phyloP scores from a whole-genome alignment of 2,888 invertebrate species.

The Petrophora chlorosata region DNA sequence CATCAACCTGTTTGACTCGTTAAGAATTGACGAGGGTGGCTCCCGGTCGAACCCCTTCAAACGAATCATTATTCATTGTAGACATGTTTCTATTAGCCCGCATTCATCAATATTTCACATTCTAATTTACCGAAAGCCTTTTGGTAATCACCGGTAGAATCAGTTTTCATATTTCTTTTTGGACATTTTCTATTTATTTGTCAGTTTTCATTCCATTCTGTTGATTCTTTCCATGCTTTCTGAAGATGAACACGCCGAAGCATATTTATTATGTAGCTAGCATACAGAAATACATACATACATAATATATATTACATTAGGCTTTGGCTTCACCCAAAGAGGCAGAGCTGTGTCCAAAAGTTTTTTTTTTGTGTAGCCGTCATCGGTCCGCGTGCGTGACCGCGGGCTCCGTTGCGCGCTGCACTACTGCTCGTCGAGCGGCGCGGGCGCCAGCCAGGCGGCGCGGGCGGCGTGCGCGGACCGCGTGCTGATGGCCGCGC shows the following conservation, averaged over 20 bases:
- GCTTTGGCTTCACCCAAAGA: no score
- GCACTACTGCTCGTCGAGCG: conserved; percentile 95
- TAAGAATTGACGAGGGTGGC: conserved; percentile 41
- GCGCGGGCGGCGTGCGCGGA: conserved; percentile 94
- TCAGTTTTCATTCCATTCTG: no score
- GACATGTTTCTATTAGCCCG: conserved; percentile 28
- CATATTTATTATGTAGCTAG: no score
- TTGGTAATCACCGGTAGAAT: no score
- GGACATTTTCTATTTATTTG: no score
- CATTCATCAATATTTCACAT: conserved; percentile 30
- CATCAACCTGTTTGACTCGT: conserved; percentile 50
- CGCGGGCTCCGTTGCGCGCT: conserved; percentile 93
- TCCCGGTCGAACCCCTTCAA: conserved; percentile 23
- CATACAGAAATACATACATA: no score
- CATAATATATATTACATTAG: no score
- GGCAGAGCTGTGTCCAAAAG: no score
- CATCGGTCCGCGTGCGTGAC: conserved; percentile 87
- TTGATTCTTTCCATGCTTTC: no score
- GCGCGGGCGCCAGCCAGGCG: conserved; percentile 87
- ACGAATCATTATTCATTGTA: conserved; percentile 37
- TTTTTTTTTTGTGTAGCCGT: conserved; percentile 48
- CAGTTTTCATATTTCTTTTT: no score
- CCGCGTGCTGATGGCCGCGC: conserved; percentile 93
- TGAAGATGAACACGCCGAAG: no score
- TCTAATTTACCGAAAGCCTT: conserved; percentile 5